A percentile compares a stretch with the other conserved stretches of the same genome.
Evolutionary conservation across 2,113 vertebrate species (phyloP).

Genomic region (Cottus gobio): DNA sequence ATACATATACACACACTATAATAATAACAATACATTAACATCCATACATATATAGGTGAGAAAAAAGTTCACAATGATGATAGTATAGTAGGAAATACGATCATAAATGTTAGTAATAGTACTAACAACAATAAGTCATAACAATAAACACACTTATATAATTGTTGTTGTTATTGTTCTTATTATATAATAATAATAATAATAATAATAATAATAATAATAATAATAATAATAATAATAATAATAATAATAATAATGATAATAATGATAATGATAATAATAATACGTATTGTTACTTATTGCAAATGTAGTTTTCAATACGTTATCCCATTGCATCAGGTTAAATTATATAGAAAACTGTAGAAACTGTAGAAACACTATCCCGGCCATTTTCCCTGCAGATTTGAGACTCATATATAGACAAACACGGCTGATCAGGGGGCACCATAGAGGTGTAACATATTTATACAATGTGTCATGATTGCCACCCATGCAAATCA

Average conservation of each 20-base stretch:
- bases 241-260: no score
- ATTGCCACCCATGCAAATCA: conserved; percentile 69
- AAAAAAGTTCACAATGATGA: not conserved
- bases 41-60: not conserved
- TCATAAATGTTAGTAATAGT: not conserved
- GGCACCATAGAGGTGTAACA: conserved; percentile 61
- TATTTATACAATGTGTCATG: conserved; percentile 72
- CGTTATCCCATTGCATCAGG: not conserved
- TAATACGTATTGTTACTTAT: not conserved
- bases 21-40: not conserved
- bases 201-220: no score
- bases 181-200: not conserved
- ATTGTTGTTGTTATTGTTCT: not conserved
- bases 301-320: not conserved
- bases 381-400: not conserved
- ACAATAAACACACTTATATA: not conserved
- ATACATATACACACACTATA: not conserved
- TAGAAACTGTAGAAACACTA: not conserved
- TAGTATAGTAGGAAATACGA: not conserved
- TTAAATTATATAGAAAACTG: no score
- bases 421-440: conserved; percentile 15
- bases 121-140: not conserved
- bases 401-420: conserved; percentile 9
- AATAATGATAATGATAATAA: no score
- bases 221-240: no score